Evolutionary conservation across 2,888 invertebrate species (phyloP).

Genomic region (Synergus laeviventris): DNA sequence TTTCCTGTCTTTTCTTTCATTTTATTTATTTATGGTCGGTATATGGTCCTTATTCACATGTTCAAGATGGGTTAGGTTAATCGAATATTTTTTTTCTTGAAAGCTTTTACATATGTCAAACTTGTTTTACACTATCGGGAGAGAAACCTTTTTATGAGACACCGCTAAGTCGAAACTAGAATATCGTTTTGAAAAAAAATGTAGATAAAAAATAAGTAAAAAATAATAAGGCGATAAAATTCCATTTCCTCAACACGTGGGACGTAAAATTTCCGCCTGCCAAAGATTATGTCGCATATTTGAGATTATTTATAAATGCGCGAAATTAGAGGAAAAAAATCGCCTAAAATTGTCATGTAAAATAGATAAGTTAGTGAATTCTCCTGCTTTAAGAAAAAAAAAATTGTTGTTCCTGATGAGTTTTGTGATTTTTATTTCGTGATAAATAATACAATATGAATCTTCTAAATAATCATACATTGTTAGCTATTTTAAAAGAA

Average conservation of each 20-base stretch:
- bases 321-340: constrained; percentile 4
- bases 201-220: neutral
- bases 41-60: too few relatives aligned
- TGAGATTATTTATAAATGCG: constrained; percentile 4
- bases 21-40: too few relatives aligned
- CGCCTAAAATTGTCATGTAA: neutral
- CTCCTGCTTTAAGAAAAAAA: neutral
- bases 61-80: neutral
- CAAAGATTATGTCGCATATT: neutral
- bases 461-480: too few relatives aligned
- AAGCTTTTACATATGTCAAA: neutral
- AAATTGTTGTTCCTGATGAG: neutral
- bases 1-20: too few relatives aligned
- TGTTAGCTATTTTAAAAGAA: too few relatives aligned
- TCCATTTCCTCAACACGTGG: constrained; percentile 4
- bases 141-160: neutral
- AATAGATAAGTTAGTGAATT: neutral
- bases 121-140: neutral
- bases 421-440: neutral
- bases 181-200: neutral
- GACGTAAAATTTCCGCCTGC: too few relatives aligned
- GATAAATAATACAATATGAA: too few relatives aligned
- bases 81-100: neutral
- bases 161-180: neutral
- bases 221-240: constrained; percentile 2